These are phyloP conservation scores for Oikopleura albicans DNA, from an alignment of 23 tunicate genomes.

Conservation along the genomic window DNA sequence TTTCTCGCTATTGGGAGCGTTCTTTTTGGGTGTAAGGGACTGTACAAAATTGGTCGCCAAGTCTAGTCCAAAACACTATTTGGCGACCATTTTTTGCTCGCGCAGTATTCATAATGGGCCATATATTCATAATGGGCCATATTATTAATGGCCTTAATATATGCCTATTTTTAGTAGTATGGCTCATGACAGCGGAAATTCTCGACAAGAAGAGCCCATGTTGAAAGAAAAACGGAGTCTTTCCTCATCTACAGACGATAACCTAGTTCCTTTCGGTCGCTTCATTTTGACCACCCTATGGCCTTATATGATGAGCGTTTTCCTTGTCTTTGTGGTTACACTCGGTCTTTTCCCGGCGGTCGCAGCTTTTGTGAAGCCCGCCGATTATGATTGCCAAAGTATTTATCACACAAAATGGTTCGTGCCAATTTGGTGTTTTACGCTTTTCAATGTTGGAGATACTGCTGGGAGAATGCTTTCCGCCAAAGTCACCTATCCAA, in stretches of 20 bases:
- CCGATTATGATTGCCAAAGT: neutral
- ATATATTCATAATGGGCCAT: too few species aligned
- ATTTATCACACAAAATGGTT: slow-evolving; percentile 3
- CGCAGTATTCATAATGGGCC: too few species aligned
- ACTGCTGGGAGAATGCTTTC: neutral
- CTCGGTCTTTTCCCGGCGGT: slow-evolving; percentile 13
- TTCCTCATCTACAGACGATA: neutral
- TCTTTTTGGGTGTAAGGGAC: too few species aligned
- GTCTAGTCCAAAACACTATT: too few species aligned
- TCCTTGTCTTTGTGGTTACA: neutral
- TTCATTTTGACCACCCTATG: neutral
- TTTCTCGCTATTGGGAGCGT: too few species aligned
- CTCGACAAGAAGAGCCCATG: too few species aligned
- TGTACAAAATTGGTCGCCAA: too few species aligned
- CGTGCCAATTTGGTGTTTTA: neutral
- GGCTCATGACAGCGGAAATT: too few species aligned
- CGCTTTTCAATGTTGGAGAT: slow-evolving; percentile 5
- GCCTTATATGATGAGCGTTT: neutral
- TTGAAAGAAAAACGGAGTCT: too few species aligned
- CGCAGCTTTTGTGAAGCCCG: slow-evolving; percentile 5
- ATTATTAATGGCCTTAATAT: too few species aligned
- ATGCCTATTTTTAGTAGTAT: too few species aligned
- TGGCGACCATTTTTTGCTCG: too few species aligned
- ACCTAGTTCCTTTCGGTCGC: neutral
- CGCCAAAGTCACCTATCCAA: neutral